Evolutionary conservation across 2,797 vertebrate genomes (phyloP).

Genomic region (Chaenodraco wilsoni): DNA sequence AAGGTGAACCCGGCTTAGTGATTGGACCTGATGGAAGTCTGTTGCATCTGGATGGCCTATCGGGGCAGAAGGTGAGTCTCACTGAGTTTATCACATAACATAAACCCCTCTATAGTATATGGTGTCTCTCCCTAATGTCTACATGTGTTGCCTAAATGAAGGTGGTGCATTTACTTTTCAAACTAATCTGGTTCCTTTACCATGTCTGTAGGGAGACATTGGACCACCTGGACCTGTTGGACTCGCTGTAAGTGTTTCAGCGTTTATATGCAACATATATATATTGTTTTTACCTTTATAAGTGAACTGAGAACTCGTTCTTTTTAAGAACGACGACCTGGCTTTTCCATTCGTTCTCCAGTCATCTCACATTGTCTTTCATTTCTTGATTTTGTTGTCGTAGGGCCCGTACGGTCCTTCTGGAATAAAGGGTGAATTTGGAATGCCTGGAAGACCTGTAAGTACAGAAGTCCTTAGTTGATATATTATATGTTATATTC

Average conservation of each 20-base stretch:
- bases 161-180: not conserved
- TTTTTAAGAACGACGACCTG: too few relatives aligned
- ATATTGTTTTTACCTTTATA: too few relatives aligned
- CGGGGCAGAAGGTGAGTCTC: conserved; percentile 75
- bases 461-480: conserved; percentile 66
- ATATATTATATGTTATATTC: not conserved
- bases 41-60: conserved; percentile 60
- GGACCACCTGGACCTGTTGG: conserved; percentile 80
- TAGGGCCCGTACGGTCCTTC: conserved; percentile 81
- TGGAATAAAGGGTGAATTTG: conserved; percentile 95
- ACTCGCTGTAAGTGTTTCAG: conserved; percentile 75
- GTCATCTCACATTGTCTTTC: not conserved
- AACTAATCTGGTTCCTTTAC: not conserved
- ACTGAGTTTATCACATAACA: not conserved
- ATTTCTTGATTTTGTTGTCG: conserved; percentile 27
- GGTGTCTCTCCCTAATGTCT: not conserved
- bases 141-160: not conserved
- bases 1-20: conserved; percentile 89
- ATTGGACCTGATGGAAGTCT: conserved; percentile 86
- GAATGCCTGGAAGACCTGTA: conserved; percentile 96
- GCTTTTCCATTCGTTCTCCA: not conserved
- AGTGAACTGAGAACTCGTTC: too few relatives aligned
- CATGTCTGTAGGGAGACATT: conserved; percentile 75
- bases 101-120: not conserved
- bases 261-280: not conserved